Evolutionary conservation across 2,888 invertebrate species (phyloP), one percentile per base, ranked within the genome.

Genomic region (Linnaemya tessellans): DNA sequence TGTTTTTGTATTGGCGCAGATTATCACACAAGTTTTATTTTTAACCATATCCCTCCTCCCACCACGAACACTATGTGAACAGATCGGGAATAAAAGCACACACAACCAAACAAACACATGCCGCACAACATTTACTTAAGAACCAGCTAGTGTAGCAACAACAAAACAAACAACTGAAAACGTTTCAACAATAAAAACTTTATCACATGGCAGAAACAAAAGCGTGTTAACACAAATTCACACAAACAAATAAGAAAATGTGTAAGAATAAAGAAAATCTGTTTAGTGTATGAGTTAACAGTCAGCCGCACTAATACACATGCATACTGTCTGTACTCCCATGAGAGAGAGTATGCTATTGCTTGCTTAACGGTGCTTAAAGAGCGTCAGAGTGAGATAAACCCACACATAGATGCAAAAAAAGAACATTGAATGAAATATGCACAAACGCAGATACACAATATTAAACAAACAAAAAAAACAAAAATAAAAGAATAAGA

Each of bases 311-410:
- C 15, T 41, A 41, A 54, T 58, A n/a, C 9, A 25, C 25, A 20
- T 18, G 54, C 10, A 38, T 0, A 58, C 18, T 15, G 4, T 43
- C 18, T 54, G 2, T 80, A 75, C 84, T 77, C 84, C 80, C 84
- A 73, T 77, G 86, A 83, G 81, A 87, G 84, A 87, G 87, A 84
- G 81, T 71, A 68, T 77, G 56, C 46, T 80, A 79, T 38, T 58
- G 65, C 73, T 77, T 81, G 84, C 86, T 87, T 87, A 87, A 78
- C 84, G 84, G 81, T 81, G 86, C 80, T 88, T 88, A 87, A 82
- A 86, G 87, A 87, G 88, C 80, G 88, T 82, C 88, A 90, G 90
- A 91, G 90, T 90, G 90, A 90, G 90, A 91, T 91, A 90, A 87
- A 90, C 90, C 91, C 91, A 90, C 88, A 87, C 80, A 75, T 68